Evolutionary conservation across 2,797 vertebrate species (phyloP), one percentile per base, ranked within the genome.

Genomic region (Dallia pectoralis): DNA sequence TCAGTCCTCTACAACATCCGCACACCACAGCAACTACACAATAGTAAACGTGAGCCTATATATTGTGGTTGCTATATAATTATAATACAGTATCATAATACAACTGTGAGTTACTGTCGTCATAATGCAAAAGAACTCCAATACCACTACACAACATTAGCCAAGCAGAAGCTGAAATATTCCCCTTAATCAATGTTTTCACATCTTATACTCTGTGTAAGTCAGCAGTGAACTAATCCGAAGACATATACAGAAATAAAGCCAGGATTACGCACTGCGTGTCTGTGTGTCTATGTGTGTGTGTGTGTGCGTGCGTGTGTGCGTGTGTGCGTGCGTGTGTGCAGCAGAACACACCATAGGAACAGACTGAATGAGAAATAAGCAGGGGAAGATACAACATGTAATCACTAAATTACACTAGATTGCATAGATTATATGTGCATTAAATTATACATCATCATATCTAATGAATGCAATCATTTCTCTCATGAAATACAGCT

Each of bases 221-320:
- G 40, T 4, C 6, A 9, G 36, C 14, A 44, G 40, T 44, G 40
- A 40, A 40, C 40, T 19, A 53, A 53, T 64, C 9, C 32, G 19
- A 30, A 32, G 63, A 19, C 3, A 30, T 65, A 32, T 36, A 65
- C 18, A 65, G 19, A 9, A 62, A 32, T 19, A 27, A 6, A 36
- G 11, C 40, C 40, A 40, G 5, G 5, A 4, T 5, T 44, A 44
- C 40, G 14, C 32, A 63, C 19, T 44, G 36, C 48, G 59, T 64
- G 62, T 65, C 61, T 51, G 61, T 65, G 56, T 63, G 25, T 71
- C 53, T 71, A 56, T 71, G 69, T 62, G 69, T 62, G 71, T 72
- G 59, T 47, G 30, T 36, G 33, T 40, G 53, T 6, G 49, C n/a
- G 49, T 3, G 49, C n/a, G 49, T 3, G 59, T 61, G 59, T 25